phyloP scores from a whole-genome alignment of 2,888 invertebrate genomes.

The Torymus auratus region DNA sequence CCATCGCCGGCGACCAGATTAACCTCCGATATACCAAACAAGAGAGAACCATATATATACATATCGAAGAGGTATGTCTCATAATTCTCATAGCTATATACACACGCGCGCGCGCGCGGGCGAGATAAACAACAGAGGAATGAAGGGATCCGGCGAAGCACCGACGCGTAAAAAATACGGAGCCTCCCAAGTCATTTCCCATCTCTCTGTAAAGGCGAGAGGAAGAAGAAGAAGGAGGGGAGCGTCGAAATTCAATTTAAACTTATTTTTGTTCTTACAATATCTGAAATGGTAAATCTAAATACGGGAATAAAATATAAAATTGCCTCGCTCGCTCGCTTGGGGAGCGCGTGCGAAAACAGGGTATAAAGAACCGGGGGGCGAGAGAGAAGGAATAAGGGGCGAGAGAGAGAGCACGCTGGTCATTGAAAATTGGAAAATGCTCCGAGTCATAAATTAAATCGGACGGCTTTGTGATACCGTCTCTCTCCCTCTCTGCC shows the following conservation, averaged over 20 bases:
- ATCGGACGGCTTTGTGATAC: constrained; percentile 63
- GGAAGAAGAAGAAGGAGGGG: constrained; percentile 60
- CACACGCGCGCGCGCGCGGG: background rate
- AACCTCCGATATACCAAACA: background rate
- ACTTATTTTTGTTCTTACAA: constrained; percentile 75
- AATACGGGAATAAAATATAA: constrained; percentile 73
- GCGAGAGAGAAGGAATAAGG: too few relatives aligned
- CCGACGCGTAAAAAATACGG: constrained; percentile 48
- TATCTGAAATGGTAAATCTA: constrained; percentile 74
- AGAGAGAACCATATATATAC: too few relatives aligned
- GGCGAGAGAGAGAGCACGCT: constrained; percentile 17
- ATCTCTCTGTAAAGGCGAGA: background rate
- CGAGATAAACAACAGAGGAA: constrained; percentile 55
- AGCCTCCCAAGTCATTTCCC: constrained; percentile 36
- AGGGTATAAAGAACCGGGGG: too few relatives aligned
- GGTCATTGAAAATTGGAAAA: constrained; percentile 71
- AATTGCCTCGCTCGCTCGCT: constrained; percentile 59
- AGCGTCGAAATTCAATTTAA: constrained; percentile 73
- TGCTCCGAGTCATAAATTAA: constrained; percentile 67
- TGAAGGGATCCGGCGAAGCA: constrained; percentile 42
- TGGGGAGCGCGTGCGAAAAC: constrained; percentile 57
- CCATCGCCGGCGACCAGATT: constrained; percentile 13
- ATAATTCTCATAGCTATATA: constrained; percentile 26
- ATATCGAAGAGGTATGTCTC: background rate
- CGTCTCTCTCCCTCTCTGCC: constrained; percentile 23